These are phyloP conservation scores for Cheumatopsyche charites DNA, from an alignment of 1,140 invertebrate genomes.

Conservation along the genomic window DNA sequence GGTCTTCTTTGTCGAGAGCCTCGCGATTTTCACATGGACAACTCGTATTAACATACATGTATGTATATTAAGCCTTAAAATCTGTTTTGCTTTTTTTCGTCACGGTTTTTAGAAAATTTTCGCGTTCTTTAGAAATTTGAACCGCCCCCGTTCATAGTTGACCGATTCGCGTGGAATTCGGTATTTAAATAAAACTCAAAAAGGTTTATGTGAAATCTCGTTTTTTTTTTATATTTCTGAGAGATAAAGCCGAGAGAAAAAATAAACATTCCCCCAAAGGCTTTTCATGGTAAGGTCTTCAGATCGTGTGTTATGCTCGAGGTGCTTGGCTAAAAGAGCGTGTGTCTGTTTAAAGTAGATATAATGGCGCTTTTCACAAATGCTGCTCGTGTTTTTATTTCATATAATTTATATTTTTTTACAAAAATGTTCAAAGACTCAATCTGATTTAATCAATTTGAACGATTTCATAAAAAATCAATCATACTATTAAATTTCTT, in stretches of 20 bases:
- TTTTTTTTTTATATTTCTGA: conserved; percentile 3
- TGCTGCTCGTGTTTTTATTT: not conserved
- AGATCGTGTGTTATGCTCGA: conserved; percentile 42
- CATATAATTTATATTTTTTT: not conserved
- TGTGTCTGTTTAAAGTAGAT: conserved; percentile 35
- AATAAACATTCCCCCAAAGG: conserved; percentile 46
- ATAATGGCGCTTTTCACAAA: conserved; percentile 15
- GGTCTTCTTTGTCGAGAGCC: conserved; percentile 37
- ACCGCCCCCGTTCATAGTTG: not conserved
- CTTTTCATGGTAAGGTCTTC: conserved; percentile 39
- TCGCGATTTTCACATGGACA: conserved; percentile 14
- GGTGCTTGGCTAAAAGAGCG: conserved; percentile 41
- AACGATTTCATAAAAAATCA: too few species aligned
- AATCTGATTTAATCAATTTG: not conserved
- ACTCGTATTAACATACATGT: not conserved
- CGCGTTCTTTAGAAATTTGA: too few species aligned
- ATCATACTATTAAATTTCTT: too few species aligned
- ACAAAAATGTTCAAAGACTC: not conserved
- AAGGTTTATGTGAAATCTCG: conserved; percentile 1
- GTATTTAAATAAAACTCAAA: conserved; percentile 23
- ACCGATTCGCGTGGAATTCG: not conserved
- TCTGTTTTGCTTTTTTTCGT: not conserved
- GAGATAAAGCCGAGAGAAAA: conserved; percentile 29
- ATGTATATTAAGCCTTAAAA: not conserved
- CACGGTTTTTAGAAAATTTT: not conserved